Percentiles rank a stretch among this genome's conserved stretches.
phyloP scores from a whole-genome alignment of 2,113 vertebrate genomes.

The Cynoglossus semilaevis region DNA sequence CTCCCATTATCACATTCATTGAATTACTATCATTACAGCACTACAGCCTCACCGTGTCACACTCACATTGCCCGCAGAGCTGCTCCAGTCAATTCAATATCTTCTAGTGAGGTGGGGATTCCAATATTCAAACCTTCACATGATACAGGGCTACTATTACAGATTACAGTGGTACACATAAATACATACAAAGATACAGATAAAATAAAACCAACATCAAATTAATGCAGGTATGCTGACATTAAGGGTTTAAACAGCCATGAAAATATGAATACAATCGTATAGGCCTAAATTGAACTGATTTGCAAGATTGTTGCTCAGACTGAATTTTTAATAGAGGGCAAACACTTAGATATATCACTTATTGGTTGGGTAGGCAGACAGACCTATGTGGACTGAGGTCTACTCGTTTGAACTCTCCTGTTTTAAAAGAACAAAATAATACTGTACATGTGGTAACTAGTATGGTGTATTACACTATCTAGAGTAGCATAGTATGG shows the following conservation, averaged over 20 bases:
- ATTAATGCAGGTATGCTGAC: conserved; percentile 50
- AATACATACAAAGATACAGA: conserved; percentile 60
- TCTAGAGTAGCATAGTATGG: too few species aligned
- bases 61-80: conserved; percentile 62
- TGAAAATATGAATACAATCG: too few species aligned
- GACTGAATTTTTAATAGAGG: too few species aligned
- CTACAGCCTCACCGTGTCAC: conserved; percentile 35
- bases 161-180: conserved; percentile 63
- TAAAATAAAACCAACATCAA: conserved; percentile 53
- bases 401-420: too few species aligned
- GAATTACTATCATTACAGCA: conserved; percentile 75
- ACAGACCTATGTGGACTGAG: too few species aligned
- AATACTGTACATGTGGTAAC: too few species aligned
- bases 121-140: conserved; percentile 71
- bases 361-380: neutral
- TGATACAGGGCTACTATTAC: conserved; percentile 55
- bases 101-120: conserved; percentile 59
- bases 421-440: too few species aligned
- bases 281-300: too few species aligned
- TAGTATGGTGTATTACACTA: too few species aligned
- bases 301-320: conserved; percentile 17
- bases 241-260: conserved; percentile 54
- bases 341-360: conserved; percentile 7
- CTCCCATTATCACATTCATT: conserved; percentile 68
- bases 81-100: conserved; percentile 64